Percentiles rank a stretch among this genome's conserved stretches.
phyloP scores from a whole-genome alignment of 2,797 vertebrate genomes.

The Morelia viridis region DNA sequence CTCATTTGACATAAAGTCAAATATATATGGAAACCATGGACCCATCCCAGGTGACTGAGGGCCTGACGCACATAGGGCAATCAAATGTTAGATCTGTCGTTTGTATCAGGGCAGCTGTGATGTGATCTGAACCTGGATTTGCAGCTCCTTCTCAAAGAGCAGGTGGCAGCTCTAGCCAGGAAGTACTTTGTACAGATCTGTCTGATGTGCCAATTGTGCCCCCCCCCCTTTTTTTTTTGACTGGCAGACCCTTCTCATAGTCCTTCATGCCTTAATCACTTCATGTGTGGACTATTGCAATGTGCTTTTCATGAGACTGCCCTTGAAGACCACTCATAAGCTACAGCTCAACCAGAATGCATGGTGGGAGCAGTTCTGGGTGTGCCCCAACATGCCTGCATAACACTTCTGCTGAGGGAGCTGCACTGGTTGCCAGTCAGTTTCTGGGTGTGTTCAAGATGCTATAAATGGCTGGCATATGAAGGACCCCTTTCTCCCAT shows the following conservation, averaged over 20 bases:
- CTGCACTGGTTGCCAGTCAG: not conserved
- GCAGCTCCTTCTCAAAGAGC: not conserved
- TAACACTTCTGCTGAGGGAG: not conserved
- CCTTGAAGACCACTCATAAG: not conserved
- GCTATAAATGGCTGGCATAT: not conserved
- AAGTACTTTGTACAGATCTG: not conserved
- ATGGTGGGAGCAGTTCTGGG: not conserved
- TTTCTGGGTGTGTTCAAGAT: not conserved
- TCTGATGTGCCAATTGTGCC: not conserved
- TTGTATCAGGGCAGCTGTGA: not conserved
- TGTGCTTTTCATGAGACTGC: not conserved
- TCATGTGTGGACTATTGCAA: not conserved
- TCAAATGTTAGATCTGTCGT: not conserved
- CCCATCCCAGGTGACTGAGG: too few species aligned
- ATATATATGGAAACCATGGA: not conserved
- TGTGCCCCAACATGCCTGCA: not conserved
- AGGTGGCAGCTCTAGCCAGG: not conserved
- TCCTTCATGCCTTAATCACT: not conserved
- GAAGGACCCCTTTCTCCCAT: not conserved
- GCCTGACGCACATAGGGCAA: not conserved
- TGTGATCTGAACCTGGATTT: not conserved
- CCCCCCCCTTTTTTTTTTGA: too few species aligned
- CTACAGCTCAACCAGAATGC: not conserved
- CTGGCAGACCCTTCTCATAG: not conserved
- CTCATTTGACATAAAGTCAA: not conserved